Base-by-base conservation (phyloP, 2,888 invertebrate species). In the Drosophila nr. medialis region DNA sequence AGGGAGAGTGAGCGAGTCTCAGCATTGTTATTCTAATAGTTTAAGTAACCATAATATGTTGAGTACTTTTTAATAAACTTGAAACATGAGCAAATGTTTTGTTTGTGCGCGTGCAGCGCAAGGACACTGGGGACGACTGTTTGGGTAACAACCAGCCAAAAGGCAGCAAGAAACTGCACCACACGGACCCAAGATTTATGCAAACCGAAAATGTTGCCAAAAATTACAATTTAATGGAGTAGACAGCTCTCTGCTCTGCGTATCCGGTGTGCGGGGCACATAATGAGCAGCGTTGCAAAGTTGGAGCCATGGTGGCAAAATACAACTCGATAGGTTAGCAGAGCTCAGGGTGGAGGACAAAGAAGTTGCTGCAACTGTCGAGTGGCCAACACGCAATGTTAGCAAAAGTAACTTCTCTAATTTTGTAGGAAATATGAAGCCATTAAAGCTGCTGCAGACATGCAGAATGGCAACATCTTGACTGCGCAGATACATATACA, bases 141-240 rank as follows among this genome's bases (percentile, higher is more conserved):
- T 18, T 56, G 56, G 70, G 68, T 7, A 42, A 49, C 62, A 36
- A 53, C 49, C 58, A 64, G 49, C 30, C n/a, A 34, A 24, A 24
- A 53, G 45, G 45, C 51, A 42, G 75, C 74, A 53, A 61, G 74
- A 72, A 73, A 72, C 75, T 72, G 60, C 77, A 77, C 65, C 64
- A 65, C 56, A 53, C 45, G 58, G 60, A 29, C 55, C 72, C 61
- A 83, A 87, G 90, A 88, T 91, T 91, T 91, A 91, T 91, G 90
- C 86, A 82, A 82, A 81, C 85, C 90, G 68, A 90, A 45, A 90
- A 89, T 90, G 82, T 87, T 89, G 88, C 82, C 91, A 89, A 91
- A 91, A 91, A 91, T 91, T 91, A 91, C 91, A 90, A 90, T 91
- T 91, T 91, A 91, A 91, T 91, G 90, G 83, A 90, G 86, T 87